These are phyloP conservation scores for Kryphioiulus occultus DNA, from an alignment of 2,888 invertebrate species.

Conservation along the genomic window DNA sequence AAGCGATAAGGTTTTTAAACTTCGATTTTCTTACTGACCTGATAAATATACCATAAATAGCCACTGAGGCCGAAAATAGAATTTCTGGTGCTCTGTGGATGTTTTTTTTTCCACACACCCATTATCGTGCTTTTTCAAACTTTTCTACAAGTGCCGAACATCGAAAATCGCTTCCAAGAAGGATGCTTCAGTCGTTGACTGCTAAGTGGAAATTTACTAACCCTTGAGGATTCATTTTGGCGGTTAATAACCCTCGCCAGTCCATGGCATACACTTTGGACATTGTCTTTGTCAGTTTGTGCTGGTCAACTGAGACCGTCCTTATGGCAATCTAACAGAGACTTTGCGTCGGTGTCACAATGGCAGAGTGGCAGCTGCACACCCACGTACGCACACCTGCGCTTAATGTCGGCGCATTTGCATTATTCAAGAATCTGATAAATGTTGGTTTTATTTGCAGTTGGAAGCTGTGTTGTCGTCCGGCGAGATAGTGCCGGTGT, in stretches of 20 bases:
- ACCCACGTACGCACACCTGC: conserved; percentile 7
- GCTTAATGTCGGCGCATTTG: not conserved
- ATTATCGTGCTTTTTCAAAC: not conserved
- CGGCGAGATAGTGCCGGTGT: conserved; percentile 70
- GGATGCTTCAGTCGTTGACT: not conserved
- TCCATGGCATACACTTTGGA: not conserved
- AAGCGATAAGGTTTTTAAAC: not conserved
- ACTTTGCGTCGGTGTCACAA: not conserved
- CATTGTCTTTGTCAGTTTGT: not conserved
- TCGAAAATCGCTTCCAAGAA: not conserved
- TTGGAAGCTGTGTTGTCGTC: conserved; percentile 71
- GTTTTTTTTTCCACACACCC: not conserved
- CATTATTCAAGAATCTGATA: not conserved
- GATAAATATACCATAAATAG: not conserved
- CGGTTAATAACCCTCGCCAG: not conserved
- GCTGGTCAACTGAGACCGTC: not conserved
- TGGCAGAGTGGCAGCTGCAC: conserved; percentile 4
- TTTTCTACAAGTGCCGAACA: not conserved
- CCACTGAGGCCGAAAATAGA: not conserved
- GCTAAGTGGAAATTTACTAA: not conserved
- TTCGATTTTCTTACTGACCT: not conserved
- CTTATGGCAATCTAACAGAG: not conserved
- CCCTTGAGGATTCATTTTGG: not conserved
- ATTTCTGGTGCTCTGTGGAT: not conserved
- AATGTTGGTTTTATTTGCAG: conserved; percentile 61